A percentile compares a stretch with the other conserved stretches of the same genome.
phyloP scores from a whole-genome alignment of 2,113 vertebrate species.

The Boleophthalmus pectinirostris region DNA sequence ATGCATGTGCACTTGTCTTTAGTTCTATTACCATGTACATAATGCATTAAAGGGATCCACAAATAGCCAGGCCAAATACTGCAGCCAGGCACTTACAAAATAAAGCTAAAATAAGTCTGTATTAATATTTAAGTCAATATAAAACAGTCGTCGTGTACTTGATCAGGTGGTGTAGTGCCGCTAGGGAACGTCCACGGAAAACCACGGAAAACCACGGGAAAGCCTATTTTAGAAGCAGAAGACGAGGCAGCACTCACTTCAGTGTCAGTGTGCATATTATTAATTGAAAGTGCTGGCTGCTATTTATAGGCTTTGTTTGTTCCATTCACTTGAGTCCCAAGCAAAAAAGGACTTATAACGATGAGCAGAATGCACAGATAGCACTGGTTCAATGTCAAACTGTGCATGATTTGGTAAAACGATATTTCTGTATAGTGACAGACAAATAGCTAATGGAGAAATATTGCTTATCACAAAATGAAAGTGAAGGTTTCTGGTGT shows the following conservation, averaged over 20 bases:
- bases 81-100: neutral
- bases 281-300: slow-evolving; percentile 52
- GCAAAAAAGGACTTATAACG: slow-evolving; percentile 6
- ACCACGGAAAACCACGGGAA: neutral
- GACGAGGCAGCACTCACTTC: slow-evolving; percentile 26
- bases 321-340: slow-evolving; percentile 37
- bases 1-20: neutral
- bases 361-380: neutral
- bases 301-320: slow-evolving; percentile 63
- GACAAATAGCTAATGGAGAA: neutral
- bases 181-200: slow-evolving; percentile 9
- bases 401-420: neutral
- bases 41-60: neutral
- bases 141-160: slow-evolving; percentile 2
- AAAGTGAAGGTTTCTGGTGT: neutral
- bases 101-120: slow-evolving; percentile 1
- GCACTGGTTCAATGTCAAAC: neutral
- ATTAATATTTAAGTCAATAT: slow-evolving; percentile 11
- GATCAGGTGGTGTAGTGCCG: neutral
- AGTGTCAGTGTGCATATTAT: slow-evolving; percentile 44
- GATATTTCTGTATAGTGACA: neutral
- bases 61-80: neutral
- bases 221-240: slow-evolving; percentile 5
- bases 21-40: neutral
- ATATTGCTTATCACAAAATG: neutral